Conservation (phyloP, 2,888 invertebrate species). For the Tachystola acroxantha region DNA sequence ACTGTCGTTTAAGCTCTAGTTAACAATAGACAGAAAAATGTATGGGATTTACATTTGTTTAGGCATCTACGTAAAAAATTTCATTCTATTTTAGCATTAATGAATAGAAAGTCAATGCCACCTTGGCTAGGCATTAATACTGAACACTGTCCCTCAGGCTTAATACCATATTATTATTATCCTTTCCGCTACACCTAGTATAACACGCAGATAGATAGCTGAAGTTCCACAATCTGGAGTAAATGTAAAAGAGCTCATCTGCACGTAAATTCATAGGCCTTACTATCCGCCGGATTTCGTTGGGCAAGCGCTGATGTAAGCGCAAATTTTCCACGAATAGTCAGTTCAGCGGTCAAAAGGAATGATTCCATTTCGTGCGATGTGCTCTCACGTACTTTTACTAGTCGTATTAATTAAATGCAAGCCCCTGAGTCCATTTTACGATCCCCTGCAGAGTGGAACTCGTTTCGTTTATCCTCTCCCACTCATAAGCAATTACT, state of each 20-base stretch:
- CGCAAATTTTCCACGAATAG: constrained; percentile 23
- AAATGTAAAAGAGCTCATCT: background rate
- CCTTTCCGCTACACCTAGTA: too few relatives aligned
- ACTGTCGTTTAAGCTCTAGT: too few relatives aligned
- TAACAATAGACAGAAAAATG: too few relatives aligned
- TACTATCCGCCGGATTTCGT: constrained; percentile 7
- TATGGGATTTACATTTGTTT: too few relatives aligned
- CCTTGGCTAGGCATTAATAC: too few relatives aligned
- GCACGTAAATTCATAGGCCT: constrained; percentile 5
- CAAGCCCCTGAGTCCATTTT: constrained; percentile 72
- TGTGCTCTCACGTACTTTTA: constrained; percentile 62
- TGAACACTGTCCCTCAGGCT: too few relatives aligned
- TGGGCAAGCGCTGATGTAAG: background rate
- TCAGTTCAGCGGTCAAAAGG: constrained; percentile 58
- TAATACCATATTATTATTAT: too few relatives aligned
- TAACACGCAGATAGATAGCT: too few relatives aligned
- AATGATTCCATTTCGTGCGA: constrained; percentile 58
- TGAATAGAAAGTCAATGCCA: too few relatives aligned
- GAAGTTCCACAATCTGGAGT: too few relatives aligned
- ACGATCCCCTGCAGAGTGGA: constrained; percentile 61
- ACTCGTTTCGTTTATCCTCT: constrained; percentile 72
- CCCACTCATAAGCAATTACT: constrained; percentile 76
- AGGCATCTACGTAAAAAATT: too few relatives aligned
- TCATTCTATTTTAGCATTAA: too few relatives aligned
- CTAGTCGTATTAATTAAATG: constrained; percentile 73